These are phyloP conservation scores for Dicentrarchus labrax DNA, from an alignment of 2,113 vertebrate genomes.

Conservation along the genomic window DNA sequence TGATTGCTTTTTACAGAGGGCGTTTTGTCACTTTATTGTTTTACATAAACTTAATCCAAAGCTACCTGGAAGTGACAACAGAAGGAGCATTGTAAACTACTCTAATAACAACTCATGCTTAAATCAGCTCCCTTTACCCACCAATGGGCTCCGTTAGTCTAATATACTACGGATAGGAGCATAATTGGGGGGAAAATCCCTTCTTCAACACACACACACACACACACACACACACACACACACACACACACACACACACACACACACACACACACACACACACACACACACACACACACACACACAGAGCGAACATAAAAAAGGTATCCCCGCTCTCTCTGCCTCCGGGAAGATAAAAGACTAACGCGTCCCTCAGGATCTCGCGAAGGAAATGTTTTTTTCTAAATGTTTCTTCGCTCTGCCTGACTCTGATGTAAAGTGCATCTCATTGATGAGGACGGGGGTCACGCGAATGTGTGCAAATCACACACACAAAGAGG, in stretches of 20 bases:
- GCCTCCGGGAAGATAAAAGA: constrained; percentile 67
- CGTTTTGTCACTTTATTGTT: background rate
- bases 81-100: background rate
- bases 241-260: background rate
- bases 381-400: constrained; percentile 53
- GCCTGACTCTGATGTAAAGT: constrained; percentile 22
- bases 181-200: constrained; percentile 60
- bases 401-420: constrained; percentile 21
- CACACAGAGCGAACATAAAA: constrained; percentile 22
- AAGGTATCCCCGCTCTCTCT: constrained; percentile 39
- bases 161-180: constrained; percentile 24
- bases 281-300: background rate
- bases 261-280: constrained; percentile 1
- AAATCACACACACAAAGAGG: background rate
- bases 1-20: background rate
- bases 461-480: background rate
- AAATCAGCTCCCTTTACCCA: constrained; percentile 36
- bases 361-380: constrained; percentile 45
- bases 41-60: constrained; percentile 12
- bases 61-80: background rate
- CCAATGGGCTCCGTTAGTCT: constrained; percentile 23
- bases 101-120: constrained; percentile 6
- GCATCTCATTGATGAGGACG: constrained; percentile 42
- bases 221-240: background rate
- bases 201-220: constrained; percentile 31